A percentile compares a stretch with the other conserved stretches of the same genome.
Conservation (phyloP, 2,888 invertebrate genomes). For the Lapara coniferarum region DNA sequence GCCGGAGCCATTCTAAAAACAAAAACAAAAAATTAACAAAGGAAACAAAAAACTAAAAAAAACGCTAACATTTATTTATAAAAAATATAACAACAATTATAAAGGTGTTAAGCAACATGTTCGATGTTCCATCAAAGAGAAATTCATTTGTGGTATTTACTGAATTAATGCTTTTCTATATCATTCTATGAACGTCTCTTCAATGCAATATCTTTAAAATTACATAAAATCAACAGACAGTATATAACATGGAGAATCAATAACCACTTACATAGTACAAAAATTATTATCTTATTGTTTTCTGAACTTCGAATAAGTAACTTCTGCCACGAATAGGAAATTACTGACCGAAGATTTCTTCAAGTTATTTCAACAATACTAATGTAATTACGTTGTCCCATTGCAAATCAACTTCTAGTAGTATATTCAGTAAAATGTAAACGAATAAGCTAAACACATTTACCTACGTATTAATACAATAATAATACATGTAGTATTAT, state of each 20-base stretch:
- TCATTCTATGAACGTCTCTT: not conserved
- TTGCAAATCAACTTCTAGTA: not conserved
- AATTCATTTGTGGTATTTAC: not conserved
- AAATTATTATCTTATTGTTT: not conserved
- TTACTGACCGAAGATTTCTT: not conserved
- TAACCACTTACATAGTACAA: conserved; percentile 17
- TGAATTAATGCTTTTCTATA: not conserved
- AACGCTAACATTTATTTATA: conserved; percentile 62
- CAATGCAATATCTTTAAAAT: conserved; percentile 4
- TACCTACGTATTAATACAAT: conserved; percentile 27
- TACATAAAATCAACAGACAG: not conserved
- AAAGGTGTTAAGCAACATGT: conserved; percentile 41
- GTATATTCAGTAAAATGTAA: conserved; percentile 28
- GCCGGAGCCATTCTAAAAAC: conserved; percentile 93
- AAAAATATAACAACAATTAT: conserved; percentile 38
- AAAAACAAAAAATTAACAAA: conserved; percentile 82
- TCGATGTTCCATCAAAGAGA: conserved; percentile 8
- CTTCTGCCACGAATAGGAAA: not conserved
- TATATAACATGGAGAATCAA: conserved; percentile 13
- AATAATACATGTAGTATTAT: conserved; percentile 43
- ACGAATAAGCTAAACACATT: conserved; percentile 20
- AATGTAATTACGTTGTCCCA: conserved; percentile 14
- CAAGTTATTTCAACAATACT: not conserved
- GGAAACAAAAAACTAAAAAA: conserved; percentile 59
- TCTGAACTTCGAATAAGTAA: conserved; percentile 3